Evolutionary conservation across 2,113 vertebrate species (phyloP).

Genomic region (Ameiurus melas): DNA sequence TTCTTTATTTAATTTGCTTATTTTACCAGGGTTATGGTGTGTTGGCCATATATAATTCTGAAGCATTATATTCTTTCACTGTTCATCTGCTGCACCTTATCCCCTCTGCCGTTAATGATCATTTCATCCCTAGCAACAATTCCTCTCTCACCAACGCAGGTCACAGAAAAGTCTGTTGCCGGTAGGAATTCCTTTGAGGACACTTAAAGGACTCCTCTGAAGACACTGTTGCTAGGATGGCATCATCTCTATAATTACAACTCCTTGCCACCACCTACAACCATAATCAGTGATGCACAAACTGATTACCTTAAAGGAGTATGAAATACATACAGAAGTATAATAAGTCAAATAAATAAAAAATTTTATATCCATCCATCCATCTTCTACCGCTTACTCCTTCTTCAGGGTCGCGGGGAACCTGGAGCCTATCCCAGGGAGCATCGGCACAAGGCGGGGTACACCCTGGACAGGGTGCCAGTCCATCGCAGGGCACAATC

Average conservation of each 20-base stretch:
- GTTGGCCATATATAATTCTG: neutral
- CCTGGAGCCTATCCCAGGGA: too few relatives aligned
- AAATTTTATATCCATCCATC: too few relatives aligned
- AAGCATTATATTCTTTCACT: neutral
- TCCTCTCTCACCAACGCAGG: neutral
- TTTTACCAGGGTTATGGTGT: neutral
- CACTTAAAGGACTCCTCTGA: conserved; percentile 8
- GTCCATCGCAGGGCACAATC: too few relatives aligned
- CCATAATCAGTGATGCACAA: conserved; percentile 6
- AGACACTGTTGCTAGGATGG: conserved; percentile 48
- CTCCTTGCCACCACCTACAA: neutral
- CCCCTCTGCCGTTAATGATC: neutral
- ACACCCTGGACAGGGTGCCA: too few relatives aligned
- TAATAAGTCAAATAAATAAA: too few relatives aligned
- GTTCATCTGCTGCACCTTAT: neutral
- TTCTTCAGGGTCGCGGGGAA: too few relatives aligned
- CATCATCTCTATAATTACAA: conserved; percentile 46
- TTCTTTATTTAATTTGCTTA: neutral
- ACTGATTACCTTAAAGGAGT: neutral
- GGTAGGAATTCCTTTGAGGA: conserved; percentile 1
- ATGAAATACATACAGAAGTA: neutral
- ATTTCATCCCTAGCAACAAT: conserved; percentile 17
- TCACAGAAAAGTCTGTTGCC: neutral
- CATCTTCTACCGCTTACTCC: too few relatives aligned
- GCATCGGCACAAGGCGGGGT: too few relatives aligned